Conservation (phyloP, 2,113 vertebrate genomes). For the Rhinopithecus roxellana region DNA sequence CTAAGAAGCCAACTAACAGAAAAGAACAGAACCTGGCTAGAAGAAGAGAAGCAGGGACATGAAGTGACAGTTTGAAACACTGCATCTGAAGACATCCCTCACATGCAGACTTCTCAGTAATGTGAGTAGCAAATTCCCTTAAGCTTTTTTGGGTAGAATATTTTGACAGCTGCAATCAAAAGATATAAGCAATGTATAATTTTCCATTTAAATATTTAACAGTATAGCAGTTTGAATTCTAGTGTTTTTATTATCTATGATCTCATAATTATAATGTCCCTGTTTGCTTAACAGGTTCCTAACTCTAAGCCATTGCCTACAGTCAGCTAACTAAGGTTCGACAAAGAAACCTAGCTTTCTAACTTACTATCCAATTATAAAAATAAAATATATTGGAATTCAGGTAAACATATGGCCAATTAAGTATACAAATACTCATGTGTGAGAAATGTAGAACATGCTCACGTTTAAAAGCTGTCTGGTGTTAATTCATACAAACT, state of each 20-base stretch:
- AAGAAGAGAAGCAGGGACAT: background rate
- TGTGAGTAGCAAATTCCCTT: background rate
- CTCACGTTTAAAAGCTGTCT: background rate
- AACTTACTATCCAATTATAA: slow-evolving; percentile 32
- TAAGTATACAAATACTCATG: background rate
- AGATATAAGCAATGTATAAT: background rate
- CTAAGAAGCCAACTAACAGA: background rate
- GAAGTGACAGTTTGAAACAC: background rate
- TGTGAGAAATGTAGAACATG: background rate
- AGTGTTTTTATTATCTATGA: background rate
- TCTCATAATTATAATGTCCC: background rate
- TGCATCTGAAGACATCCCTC: background rate
- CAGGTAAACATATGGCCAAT: slow-evolving; percentile 2
- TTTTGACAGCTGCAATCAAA: slow-evolving; percentile 12
- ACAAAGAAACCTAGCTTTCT: slow-evolving; percentile 3
- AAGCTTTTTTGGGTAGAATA: background rate
- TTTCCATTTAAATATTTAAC: background rate
- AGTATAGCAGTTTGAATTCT: background rate
- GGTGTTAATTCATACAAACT: background rate
- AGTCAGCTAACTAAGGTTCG: background rate
- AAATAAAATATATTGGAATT: slow-evolving; percentile 13
- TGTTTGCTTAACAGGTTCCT: background rate
- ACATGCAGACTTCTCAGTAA: background rate
- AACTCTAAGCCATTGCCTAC: background rate
- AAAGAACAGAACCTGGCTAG: background rate